Base-by-base conservation (phyloP, 2,797 vertebrate species). In the Holocentrus rufus region DNA sequence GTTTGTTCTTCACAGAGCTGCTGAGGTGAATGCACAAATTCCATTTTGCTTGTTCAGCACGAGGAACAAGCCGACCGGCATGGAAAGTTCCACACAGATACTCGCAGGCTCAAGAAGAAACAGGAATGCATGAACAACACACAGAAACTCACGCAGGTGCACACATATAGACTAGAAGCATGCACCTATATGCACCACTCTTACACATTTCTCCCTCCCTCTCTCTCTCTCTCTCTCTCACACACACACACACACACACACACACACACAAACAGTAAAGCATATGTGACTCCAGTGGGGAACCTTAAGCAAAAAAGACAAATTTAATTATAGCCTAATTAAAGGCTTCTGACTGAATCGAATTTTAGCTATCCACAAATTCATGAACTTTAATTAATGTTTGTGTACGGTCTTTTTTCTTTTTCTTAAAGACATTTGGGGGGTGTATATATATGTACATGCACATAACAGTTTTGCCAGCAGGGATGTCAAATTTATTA, bases 1-100 rank as follows among this genome's bases (percentile, higher is more conserved):
- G 49, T 74, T 69, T 25, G 30, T 65, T 47, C 69, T 36, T 46
- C 25, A 14, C 3, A 0, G 60, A 71, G 53, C 68, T 67, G 31
- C 46, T 65, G 46, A 47, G 72, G 23, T 70, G 72, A 82, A 65
- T 14, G 15, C 53, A 59, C 55, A 70, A 23, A 72, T 63, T 68
- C 55, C 18, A 31, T 0, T 8, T 11, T 31, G 15, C 13, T 56
- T 56, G 18, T 31, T 36, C 55, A 58, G 55, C 31, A 36, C 13
- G 5, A 65, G 20, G 36, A 71, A 53, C 14, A 3, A 68, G 42
- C 53, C 23, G 44, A n/a, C 22, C 25, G 56, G 27, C 46, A 5
- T 15, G 15, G 39, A 58, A 34, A 39, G 30, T 11, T 14, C 46
- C 22, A 22, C 1, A 55, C 5, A 27, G 46, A 47, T n/a, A n/a